These are phyloP conservation scores for Crotophaga sulcirostris DNA, from an alignment of 2,113 vertebrate species.

Conservation along the genomic window DNA sequence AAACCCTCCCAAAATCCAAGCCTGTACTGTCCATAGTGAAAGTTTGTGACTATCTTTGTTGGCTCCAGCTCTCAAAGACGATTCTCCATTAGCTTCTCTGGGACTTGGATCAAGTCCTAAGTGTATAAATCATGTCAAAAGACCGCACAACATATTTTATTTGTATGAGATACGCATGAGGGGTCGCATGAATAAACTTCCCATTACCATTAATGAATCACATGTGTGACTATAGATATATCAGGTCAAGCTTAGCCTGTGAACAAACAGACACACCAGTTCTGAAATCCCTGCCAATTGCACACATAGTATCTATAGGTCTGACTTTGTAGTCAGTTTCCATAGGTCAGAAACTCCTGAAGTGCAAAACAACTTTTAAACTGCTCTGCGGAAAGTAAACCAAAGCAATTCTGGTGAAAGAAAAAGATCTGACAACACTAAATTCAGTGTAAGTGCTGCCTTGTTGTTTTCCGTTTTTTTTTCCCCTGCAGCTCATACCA, in stretches of 20 bases:
- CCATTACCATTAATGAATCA: slow-evolving; percentile 1
- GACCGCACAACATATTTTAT: background rate
- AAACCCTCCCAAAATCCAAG: background rate
- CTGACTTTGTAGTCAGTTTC: too few relatives aligned
- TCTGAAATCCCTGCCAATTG: background rate
- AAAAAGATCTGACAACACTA: background rate
- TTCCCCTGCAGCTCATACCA: background rate
- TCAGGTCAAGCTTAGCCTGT: background rate
- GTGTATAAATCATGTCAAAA: slow-evolving; percentile 28
- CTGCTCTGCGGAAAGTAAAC: background rate
- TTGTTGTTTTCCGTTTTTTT: background rate
- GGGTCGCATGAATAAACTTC: slow-evolving; percentile 4
- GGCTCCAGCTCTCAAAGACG: background rate
- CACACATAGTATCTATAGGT: background rate
- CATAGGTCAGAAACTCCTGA: slow-evolving; percentile 3
- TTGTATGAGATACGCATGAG: slow-evolving; percentile 41
- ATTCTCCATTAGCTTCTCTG: background rate
- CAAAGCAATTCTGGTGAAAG: background rate
- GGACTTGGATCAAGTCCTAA: slow-evolving; percentile 14
- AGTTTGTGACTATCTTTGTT: background rate
- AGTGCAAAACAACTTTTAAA: background rate
- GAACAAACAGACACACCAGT: background rate
- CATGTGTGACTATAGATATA: background rate
- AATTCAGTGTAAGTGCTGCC: background rate
- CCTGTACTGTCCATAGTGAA: background rate